phyloP scores from a whole-genome alignment of 2,797 vertebrate species.

The Dallia pectoralis region DNA sequence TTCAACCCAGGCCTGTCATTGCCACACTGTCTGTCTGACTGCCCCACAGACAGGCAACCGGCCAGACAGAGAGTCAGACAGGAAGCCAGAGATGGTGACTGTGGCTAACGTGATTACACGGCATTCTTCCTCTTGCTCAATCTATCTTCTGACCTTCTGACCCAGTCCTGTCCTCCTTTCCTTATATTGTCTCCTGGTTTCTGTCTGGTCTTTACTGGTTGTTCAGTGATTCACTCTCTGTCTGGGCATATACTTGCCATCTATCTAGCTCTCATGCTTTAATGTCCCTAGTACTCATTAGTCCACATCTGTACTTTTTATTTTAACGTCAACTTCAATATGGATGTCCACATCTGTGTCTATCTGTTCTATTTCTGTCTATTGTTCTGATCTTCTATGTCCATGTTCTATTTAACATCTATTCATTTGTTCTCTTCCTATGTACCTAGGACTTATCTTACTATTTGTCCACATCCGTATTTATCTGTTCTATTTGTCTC shows the following conservation, averaged over 20 bases:
- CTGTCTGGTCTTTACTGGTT: conserved; percentile 2
- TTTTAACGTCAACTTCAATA: background rate
- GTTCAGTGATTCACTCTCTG: background rate
- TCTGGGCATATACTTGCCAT: background rate
- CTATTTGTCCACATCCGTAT: too few relatives aligned
- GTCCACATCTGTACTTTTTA: background rate
- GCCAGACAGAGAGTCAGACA: conserved; percentile 9
- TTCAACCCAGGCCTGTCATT: conserved; percentile 17
- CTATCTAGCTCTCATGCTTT: background rate
- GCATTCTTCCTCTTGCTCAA: conserved; percentile 60
- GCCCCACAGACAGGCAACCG: background rate
- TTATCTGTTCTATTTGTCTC: too few relatives aligned
- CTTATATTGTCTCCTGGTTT: conserved; percentile 31
- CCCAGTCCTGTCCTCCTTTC: conserved; percentile 62
- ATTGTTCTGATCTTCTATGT: conserved; percentile 24
- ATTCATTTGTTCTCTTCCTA: too few relatives aligned
- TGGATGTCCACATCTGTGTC: background rate
- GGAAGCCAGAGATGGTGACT: conserved; percentile 19
- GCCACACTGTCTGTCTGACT: conserved; percentile 15
- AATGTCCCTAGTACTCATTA: background rate
- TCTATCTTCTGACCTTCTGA: conserved; percentile 56
- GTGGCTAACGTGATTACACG: conserved; percentile 69
- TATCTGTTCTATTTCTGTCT: conserved; percentile 36
- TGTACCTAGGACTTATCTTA: too few relatives aligned
- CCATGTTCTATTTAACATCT: too few relatives aligned